Percentiles rank a stretch among this genome's conserved stretches.
These are phyloP conservation scores for Plutomurus gul DNA, from an alignment of 1,140 invertebrate genomes.

Conservation along the genomic window DNA sequence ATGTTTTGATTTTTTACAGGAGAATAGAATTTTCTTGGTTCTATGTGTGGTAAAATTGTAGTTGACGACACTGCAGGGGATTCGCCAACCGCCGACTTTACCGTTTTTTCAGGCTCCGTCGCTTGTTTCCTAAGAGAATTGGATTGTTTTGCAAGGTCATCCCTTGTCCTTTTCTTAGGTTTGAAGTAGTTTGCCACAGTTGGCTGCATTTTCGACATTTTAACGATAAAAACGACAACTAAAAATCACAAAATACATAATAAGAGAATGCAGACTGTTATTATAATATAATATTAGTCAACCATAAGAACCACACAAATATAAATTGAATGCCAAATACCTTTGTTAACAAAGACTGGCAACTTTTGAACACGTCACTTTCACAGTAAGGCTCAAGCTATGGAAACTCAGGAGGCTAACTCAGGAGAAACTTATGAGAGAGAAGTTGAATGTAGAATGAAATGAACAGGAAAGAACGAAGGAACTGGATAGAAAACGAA, in stretches of 20 bases:
- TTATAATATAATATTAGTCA: background rate
- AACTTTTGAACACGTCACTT: too few relatives aligned
- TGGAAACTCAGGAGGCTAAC: too few relatives aligned
- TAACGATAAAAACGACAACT: background rate
- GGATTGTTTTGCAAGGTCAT: background rate
- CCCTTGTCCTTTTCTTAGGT: conserved; percentile 32
- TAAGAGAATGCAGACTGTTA: background rate
- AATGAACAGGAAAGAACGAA: background rate
- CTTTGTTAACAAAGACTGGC: too few relatives aligned
- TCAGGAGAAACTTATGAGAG: background rate
- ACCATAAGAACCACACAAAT: too few relatives aligned
- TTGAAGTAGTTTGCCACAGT: conserved; percentile 39
- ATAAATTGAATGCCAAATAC: too few relatives aligned
- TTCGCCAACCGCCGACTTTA: too few relatives aligned
- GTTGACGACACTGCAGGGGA: background rate
- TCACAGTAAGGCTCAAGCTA: too few relatives aligned
- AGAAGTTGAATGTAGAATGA: background rate
- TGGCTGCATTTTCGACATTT: conserved; percentile 35
- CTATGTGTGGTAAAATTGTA: background rate
- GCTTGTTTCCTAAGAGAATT: background rate
- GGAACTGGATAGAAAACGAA: background rate
- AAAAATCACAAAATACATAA: background rate
- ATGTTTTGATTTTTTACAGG: conserved; percentile 29
- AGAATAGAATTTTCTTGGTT: conserved; percentile 6
- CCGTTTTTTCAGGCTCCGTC: background rate